Evolutionary conservation across 2,797 vertebrate genomes (phyloP).

Genomic region (Coendou prehensilis): DNA sequence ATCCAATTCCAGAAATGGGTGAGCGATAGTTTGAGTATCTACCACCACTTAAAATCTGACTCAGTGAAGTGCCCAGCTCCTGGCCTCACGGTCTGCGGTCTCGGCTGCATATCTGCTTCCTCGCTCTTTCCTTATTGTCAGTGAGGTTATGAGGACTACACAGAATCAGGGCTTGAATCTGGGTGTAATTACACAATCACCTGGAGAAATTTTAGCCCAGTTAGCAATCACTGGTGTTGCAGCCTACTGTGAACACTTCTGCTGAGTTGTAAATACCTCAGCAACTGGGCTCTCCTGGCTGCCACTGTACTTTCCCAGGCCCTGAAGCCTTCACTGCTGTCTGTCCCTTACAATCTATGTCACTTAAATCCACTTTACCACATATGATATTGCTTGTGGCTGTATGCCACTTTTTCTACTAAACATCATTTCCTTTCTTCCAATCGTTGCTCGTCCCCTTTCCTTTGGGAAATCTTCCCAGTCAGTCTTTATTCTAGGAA

Average conservation of each 20-base stretch:
- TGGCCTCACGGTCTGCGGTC: not conserved
- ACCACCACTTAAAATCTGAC: not conserved
- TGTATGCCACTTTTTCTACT: not conserved
- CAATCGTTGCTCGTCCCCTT: not conserved
- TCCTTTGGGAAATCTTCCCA: not conserved
- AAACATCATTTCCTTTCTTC: not conserved
- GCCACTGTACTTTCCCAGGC: fast-evolving
- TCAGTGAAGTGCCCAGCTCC: not conserved
- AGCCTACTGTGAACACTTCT: not conserved
- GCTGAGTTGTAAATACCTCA: conserved; percentile 7
- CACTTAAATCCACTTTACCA: not conserved
- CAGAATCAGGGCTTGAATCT: not conserved
- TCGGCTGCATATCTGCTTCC: not conserved
- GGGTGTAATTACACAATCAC: conserved; percentile 58
- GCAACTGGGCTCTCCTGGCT: not conserved
- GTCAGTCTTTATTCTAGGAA: not conserved
- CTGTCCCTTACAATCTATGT: not conserved
- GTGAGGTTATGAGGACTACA: not conserved
- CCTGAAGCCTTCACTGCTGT: not conserved
- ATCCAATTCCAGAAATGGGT: not conserved
- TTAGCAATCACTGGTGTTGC: not conserved
- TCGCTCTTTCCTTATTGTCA: not conserved
- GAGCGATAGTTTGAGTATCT: not conserved
- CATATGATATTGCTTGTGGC: not conserved
- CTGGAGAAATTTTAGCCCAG: conserved; percentile 7